phyloP scores from a whole-genome alignment of 2,888 invertebrate species.

The Andrena flavipes region DNA sequence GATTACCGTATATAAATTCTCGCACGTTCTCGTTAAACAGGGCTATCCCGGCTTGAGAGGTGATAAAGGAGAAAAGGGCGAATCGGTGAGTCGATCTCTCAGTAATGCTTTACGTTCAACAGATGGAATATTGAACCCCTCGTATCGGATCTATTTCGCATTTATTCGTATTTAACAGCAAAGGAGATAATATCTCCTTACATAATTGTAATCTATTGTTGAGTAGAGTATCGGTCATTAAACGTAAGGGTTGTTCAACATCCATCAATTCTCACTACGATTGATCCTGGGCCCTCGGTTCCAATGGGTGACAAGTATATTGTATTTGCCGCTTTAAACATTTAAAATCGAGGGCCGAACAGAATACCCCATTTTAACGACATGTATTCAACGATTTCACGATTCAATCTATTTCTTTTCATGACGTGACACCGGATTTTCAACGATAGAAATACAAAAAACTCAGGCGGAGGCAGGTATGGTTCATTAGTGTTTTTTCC shows the following conservation, averaged over 20 bases:
- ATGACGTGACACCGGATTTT: conserved; percentile 69
- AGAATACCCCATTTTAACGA: conserved; percentile 5
- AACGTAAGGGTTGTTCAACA: conserved; percentile 34
- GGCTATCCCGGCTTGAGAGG: conserved; percentile 96
- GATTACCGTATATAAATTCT: conserved; percentile 32
- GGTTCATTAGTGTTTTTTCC: conserved; percentile 24
- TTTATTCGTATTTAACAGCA: conserved; percentile 14
- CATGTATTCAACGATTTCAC: conserved; percentile 47
- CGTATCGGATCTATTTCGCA: conserved; percentile 18
- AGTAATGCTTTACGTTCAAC: conserved; percentile 27
- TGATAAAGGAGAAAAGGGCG: conserved; percentile 96
- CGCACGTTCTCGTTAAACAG: conserved; percentile 69
- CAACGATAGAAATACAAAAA: conserved; percentile 92
- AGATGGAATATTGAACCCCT: conserved; percentile 24
- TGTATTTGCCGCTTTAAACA: neutral
- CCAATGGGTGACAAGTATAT: conserved; percentile 33
- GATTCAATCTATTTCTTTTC: conserved; percentile 75
- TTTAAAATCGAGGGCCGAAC: conserved; percentile 27
- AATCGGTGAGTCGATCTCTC: conserved; percentile 90
- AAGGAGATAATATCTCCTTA: conserved; percentile 10
- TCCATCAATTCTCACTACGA: conserved; percentile 36
- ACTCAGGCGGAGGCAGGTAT: conserved; percentile 92
- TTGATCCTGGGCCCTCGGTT: conserved; percentile 35
- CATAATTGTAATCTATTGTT: conserved; percentile 21
- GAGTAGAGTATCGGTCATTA: neutral